A percentile compares a stretch with the other conserved stretches of the same genome.
phyloP scores from a whole-genome alignment of 1,140 invertebrate species.

The Calliphora vicina region DNA sequence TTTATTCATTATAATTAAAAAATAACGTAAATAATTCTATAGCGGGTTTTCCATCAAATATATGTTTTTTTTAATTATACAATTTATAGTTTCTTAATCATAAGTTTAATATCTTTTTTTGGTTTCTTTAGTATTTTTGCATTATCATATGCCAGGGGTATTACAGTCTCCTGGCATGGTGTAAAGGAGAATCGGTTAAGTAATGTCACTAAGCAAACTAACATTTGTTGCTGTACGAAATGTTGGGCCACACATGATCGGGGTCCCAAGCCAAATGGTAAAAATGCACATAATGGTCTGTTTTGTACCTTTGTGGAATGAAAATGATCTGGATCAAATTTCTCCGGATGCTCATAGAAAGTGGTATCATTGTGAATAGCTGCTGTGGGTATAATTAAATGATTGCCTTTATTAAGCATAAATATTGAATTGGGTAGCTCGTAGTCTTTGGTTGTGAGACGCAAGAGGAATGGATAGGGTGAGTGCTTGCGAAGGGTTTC shows the following conservation, averaged over 20 bases:
- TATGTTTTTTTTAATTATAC: too few relatives aligned
- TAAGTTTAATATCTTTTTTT: slow-evolving; percentile 28
- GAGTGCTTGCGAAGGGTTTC: slow-evolving; percentile 71
- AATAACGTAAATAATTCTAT: too few relatives aligned
- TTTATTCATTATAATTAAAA: not conserved
- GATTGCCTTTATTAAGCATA: slow-evolving; percentile 65
- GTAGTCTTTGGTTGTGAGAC: slow-evolving; percentile 66
- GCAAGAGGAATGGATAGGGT: slow-evolving; percentile 65
- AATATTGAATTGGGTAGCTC: slow-evolving; percentile 64
- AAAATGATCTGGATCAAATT: slow-evolving; percentile 76
- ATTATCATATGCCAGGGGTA: slow-evolving; percentile 64
- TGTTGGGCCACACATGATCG: slow-evolving; percentile 66
- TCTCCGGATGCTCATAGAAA: slow-evolving; percentile 71
- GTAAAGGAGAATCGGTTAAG: slow-evolving; percentile 59
- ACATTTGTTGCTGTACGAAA: slow-evolving; percentile 70
- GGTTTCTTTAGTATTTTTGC: slow-evolving; percentile 49
- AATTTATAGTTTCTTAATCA: not conserved
- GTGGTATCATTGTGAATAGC: slow-evolving; percentile 72
- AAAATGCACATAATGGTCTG: slow-evolving; percentile 64
- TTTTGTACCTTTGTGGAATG: slow-evolving; percentile 62
- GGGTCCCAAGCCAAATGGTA: slow-evolving; percentile 71
- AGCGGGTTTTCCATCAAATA: too few relatives aligned
- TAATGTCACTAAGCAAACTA: slow-evolving; percentile 66
- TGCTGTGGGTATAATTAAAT: slow-evolving; percentile 66
- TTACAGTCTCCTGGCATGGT: slow-evolving; percentile 48